phyloP scores from a whole-genome alignment of 2,113 vertebrate genomes.

The Mellivora capensis region DNA sequence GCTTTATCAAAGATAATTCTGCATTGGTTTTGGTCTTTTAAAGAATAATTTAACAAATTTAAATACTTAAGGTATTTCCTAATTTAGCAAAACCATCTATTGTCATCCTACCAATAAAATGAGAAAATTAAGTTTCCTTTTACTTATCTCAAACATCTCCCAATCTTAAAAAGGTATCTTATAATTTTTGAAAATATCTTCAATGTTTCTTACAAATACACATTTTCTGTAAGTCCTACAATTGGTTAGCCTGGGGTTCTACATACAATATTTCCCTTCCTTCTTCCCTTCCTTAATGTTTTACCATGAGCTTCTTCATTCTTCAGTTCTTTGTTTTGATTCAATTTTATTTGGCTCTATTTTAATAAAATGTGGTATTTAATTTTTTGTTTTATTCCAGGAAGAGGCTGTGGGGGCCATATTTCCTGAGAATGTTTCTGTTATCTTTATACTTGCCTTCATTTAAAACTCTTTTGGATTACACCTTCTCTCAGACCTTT shows the following conservation, averaged over 20 bases:
- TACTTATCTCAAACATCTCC: neutral
- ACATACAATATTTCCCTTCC: neutral
- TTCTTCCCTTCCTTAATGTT: neutral
- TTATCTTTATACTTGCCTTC: neutral
- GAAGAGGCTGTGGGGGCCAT: neutral
- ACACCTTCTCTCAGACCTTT: neutral
- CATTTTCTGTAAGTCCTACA: neutral
- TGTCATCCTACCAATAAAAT: neutral
- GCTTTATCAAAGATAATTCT: neutral
- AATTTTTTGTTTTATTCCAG: neutral
- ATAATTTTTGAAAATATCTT: neutral
- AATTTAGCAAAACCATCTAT: neutral
- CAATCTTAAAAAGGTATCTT: neutral
- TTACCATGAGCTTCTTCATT: neutral
- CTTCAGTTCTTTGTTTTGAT: neutral
- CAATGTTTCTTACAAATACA: neutral
- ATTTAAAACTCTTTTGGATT: neutral
- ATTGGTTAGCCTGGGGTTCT: neutral
- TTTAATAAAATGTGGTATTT: neutral
- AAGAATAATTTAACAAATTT: neutral
- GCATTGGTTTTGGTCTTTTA: neutral
- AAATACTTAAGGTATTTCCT: neutral
- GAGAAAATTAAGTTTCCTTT: conserved; percentile 7
- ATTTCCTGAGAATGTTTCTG: neutral
- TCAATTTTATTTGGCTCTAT: neutral